Conservation (phyloP, 2,888 invertebrate species). For the Heliconius erato region DNA sequence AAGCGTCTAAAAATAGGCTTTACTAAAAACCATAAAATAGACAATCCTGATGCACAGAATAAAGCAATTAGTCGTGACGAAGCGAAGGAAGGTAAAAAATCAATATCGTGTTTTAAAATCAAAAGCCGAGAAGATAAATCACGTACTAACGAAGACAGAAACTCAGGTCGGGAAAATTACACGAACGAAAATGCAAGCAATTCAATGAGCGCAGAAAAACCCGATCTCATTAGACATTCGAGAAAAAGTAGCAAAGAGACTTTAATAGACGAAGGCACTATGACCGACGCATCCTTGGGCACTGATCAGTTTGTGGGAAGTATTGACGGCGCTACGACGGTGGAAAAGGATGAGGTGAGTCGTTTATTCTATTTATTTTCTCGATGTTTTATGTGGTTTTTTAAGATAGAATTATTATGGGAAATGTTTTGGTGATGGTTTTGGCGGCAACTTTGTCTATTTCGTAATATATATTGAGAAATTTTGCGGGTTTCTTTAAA, state of each 20-base stretch:
- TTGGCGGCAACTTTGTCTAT: neutral
- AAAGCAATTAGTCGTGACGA: constrained; percentile 73
- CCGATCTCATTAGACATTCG: constrained; percentile 78
- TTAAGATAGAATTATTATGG: neutral
- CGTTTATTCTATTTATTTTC: neutral
- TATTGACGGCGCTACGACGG: constrained; percentile 73
- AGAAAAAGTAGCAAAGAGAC: constrained; percentile 71
- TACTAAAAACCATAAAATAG: constrained; percentile 62
- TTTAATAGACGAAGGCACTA: constrained; percentile 72
- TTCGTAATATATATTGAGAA: neutral
- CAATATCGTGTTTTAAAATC: constrained; percentile 83
- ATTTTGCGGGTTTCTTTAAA: too few relatives aligned
- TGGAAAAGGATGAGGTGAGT: constrained; percentile 73
- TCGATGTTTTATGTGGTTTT: neutral
- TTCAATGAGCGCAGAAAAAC: constrained; percentile 70
- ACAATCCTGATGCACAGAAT: constrained; percentile 65
- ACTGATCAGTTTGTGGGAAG: constrained; percentile 57
- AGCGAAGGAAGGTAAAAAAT: constrained; percentile 76
- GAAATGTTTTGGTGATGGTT: neutral
- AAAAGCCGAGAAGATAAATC: constrained; percentile 79
- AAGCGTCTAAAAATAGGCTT: constrained; percentile 75
- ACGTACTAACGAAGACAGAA: constrained; percentile 73
- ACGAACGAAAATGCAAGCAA: constrained; percentile 79
- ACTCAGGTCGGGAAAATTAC: constrained; percentile 76
- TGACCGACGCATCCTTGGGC: constrained; percentile 64